Evolutionary conservation across 2,113 vertebrate species (phyloP).

Genomic region (Ginglymostoma cirratum): DNA sequence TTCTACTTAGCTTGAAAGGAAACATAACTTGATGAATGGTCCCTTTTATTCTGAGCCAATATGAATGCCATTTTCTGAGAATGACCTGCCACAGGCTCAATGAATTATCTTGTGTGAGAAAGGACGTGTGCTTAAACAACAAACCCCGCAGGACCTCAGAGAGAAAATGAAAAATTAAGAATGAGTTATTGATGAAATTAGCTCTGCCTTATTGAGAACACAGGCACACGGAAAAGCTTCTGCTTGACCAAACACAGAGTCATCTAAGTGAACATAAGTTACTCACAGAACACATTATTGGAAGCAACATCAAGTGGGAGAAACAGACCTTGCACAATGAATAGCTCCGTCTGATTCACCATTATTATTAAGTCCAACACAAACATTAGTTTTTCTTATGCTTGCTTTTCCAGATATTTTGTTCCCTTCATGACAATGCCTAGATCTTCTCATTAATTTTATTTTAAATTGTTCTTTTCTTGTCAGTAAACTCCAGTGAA

Average conservation of each 20-base stretch:
- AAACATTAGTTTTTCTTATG: background rate
- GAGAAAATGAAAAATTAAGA: background rate
- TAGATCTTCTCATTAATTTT: background rate
- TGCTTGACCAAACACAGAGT: background rate
- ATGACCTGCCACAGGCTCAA: background rate
- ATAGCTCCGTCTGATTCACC: background rate
- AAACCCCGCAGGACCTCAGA: background rate
- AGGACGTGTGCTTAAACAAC: background rate
- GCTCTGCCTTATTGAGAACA: background rate
- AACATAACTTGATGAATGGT: background rate
- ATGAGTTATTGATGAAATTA: background rate
- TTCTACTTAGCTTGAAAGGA: constrained; percentile 11
- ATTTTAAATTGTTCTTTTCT: too few relatives aligned
- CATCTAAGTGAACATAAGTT: background rate
- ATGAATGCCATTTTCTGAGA: constrained; percentile 3
- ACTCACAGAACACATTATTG: background rate
- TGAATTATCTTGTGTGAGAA: background rate
- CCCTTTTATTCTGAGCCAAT: background rate
- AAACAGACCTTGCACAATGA: background rate
- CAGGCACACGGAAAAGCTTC: background rate
- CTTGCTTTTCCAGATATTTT: background rate
- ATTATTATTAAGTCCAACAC: background rate
- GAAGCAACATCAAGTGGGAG: background rate
- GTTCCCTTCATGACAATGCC: background rate
- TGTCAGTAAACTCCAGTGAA: background rate